Conservation (phyloP, 2,888 invertebrate genomes). For the Spodoptera littoralis region DNA sequence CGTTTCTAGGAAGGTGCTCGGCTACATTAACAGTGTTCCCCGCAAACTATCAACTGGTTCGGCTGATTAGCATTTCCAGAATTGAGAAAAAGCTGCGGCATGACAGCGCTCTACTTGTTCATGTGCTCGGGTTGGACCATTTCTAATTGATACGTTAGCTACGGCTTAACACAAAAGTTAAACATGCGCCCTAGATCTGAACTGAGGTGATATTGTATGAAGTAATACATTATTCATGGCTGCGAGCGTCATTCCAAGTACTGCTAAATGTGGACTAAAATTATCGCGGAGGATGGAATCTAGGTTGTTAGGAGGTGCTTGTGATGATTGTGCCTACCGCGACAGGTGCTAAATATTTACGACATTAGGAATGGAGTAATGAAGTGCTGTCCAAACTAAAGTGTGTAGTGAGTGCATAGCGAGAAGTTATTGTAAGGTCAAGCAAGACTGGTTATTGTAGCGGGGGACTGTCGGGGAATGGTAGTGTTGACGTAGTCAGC, state of each 20-base stretch:
- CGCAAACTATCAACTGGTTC: slow-evolving; percentile 84
- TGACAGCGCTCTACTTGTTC: slow-evolving; percentile 20
- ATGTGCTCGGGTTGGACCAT: slow-evolving; percentile 22
- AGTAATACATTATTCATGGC: slow-evolving; percentile 11
- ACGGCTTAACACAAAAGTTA: slow-evolving; percentile 7
- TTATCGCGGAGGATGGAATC: slow-evolving; percentile 35
- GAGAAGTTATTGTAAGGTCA: slow-evolving; percentile 43
- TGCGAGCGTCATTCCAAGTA: slow-evolving; percentile 10
- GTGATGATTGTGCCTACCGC: slow-evolving; percentile 56
- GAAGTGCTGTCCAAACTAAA: slow-evolving; percentile 16
- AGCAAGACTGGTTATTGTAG: slow-evolving; percentile 48
- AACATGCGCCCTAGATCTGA: slow-evolving; percentile 23
- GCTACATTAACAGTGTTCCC: slow-evolving; percentile 72
- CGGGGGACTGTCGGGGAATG: slow-evolving; percentile 27
- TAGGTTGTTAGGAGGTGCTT: slow-evolving; percentile 49
- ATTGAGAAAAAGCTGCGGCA: slow-evolving; percentile 72
- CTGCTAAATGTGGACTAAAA: slow-evolving; percentile 22
- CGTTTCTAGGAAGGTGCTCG: slow-evolving; percentile 84
- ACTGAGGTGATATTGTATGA: slow-evolving; percentile 16
- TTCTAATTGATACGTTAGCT: slow-evolving; percentile 24
- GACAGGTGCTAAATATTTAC: slow-evolving; percentile 59
- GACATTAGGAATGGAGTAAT: slow-evolving; percentile 12
- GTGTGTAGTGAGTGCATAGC: slow-evolving; percentile 19
- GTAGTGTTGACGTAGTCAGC: slow-evolving; percentile 22
- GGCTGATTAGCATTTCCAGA: slow-evolving; percentile 84